phyloP scores from a whole-genome alignment of 2,797 vertebrate species.

The Ara ararauna region DNA sequence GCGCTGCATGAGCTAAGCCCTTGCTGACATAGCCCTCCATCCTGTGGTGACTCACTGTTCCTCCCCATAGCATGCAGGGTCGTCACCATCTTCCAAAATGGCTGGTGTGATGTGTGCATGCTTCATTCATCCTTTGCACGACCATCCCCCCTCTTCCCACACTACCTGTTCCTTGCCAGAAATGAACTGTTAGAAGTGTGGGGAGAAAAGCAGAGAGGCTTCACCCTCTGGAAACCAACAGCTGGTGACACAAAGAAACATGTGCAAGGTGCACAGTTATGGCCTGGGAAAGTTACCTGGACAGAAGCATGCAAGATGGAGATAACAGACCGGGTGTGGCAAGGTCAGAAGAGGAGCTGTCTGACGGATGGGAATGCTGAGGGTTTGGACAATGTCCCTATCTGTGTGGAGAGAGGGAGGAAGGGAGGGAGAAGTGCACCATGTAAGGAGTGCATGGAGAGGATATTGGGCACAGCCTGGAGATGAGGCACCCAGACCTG shows the following conservation, averaged over 20 bases:
- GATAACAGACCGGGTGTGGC: rapidly evolving
- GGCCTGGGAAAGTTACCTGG: rapidly evolving
- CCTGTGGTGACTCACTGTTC: neutral
- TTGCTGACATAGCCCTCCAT: no score
- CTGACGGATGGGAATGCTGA: neutral
- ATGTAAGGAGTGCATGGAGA: rapidly evolving
- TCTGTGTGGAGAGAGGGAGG: neutral
- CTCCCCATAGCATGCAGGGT: rapidly evolving
- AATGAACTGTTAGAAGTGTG: no score
- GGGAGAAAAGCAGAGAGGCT: no score
- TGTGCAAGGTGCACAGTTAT: rapidly evolving
- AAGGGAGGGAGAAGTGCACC: no score
- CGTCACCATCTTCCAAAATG: neutral
- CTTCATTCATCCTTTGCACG: rapidly evolving
- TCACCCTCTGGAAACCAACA: rapidly evolving
- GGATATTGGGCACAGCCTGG: rapidly evolving
- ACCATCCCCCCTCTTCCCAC: neutral
- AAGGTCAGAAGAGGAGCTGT: neutral
- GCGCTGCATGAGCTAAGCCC: neutral
- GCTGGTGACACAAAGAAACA: neutral
- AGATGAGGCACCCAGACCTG: no score
- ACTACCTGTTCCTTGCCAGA: neutral
- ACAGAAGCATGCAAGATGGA: neutral
- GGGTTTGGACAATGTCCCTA: rapidly evolving
- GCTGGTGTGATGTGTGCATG: rapidly evolving